Base-by-base conservation (phyloP, 2,888 invertebrate species). In the Sinelater perroti region DNA sequence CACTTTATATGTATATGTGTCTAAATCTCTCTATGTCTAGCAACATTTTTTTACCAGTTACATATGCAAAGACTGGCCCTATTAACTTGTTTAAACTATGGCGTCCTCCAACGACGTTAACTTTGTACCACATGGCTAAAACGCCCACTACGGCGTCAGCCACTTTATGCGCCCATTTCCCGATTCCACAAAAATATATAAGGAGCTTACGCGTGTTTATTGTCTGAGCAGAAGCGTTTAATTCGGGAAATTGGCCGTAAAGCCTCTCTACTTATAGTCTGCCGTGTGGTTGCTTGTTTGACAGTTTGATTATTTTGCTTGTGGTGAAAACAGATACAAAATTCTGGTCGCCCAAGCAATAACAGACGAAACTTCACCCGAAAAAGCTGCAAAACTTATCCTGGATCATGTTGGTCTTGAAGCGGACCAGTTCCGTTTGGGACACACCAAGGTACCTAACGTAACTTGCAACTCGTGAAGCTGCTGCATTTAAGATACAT, bases 291-390 rank as follows among this genome's bases (percentile, higher is more conserved):
- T 57, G 26, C 53, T 57, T 51, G 45, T 56, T 55, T 63, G 24
- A 47, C 31, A 26, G 24, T 35, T 42, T 63, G 42, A 47, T 56
- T 61, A 56, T 60, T 56, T 61, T 59, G 60, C 54, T 60, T 62
- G 61, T 61, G 62, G 54, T 73, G 76, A 83, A 85, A 83, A 85
- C 90, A 95, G 95, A 90, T 98, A 99, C 91, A 95, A 96, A 87
- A 97, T 99, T 88, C 91, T 99, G 89, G 96, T 96, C 84, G 94
- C 97, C 80, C 91, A 90, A 82, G 87, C 84, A 79, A 79, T 93
- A 80, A 88, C 86, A 85, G 88, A 88, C 70, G 83, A 84, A 70
- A 86, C 85, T 79, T 81, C 87, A 67, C 83, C 89, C 65, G 86
- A 89, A 81, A 89, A 91, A 83, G 90, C 91, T 71, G 87, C 93